Evolutionary conservation across 2,113 vertebrate genomes (phyloP), one percentile per base, ranked within the genome.

Genomic region (Apteryx owenii): DNA sequence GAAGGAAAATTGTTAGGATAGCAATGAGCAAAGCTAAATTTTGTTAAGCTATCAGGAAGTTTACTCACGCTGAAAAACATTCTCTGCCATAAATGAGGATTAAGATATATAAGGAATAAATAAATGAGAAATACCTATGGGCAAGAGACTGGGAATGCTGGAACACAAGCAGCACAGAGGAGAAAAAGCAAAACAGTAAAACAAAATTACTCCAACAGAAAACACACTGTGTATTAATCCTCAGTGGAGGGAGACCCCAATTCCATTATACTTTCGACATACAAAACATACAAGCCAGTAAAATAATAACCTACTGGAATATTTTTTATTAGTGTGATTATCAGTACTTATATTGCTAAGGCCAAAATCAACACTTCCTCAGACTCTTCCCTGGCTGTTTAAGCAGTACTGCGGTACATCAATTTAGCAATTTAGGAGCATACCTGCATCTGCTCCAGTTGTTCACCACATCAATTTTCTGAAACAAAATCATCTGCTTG

Each of bases 1-100:
- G 96, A 94, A 86, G 19, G 92, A 98, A 98, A 82, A 89, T 90
- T 84, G 80, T 92, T 92, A 95, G 90, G 96, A 94, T 78, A 82
- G 84, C 28, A 14, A 96, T 36, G 87, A 95, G 89, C 77, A 94
- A 93, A 88, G 82, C 75, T 83, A 83, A 73, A 88, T 94, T 97
- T 96, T 84, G 90, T 97, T 96, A 96, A 92, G 91, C 93, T 96
- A 78, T 85, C 88, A 84, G 75, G 50, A 92, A 95, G 89, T 96
- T 96, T 94, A 93, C 91, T 93, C 94, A 80, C 77, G 90, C 42
- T 90, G 81, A 96, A 92, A 75, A 84, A 78, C 66, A 75, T 56
- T 46, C 73, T 89, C 83, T 78, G 89, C 89, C 64, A 65, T 80
- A 89, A 85, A 95, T 71, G 82, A 90, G 53, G 66, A 93, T 80